Conservation (phyloP, 92 coral and sea anemone genomes). For the Siderastrea radians region DNA sequence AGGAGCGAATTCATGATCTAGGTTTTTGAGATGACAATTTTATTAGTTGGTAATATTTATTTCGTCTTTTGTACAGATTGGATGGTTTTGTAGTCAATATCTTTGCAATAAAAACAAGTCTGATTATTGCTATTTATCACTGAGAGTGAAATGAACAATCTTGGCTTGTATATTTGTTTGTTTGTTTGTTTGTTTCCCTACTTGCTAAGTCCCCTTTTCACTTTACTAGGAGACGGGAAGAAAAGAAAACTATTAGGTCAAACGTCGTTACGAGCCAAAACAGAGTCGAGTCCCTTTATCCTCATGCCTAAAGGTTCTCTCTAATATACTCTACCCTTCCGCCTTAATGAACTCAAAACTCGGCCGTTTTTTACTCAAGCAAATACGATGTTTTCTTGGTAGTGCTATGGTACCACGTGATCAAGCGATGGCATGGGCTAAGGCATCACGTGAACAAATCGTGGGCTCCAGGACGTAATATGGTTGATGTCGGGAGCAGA, state of each 20-base stretch:
- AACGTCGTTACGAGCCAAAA: too few relatives aligned
- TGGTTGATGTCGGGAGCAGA: slow-evolving; percentile 85
- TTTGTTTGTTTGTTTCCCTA: too few relatives aligned
- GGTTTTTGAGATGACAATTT: background rate
- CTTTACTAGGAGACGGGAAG: too few relatives aligned
- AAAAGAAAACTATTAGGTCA: too few relatives aligned
- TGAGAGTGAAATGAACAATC: background rate
- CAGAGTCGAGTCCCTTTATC: too few relatives aligned
- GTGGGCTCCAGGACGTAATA: slow-evolving; percentile 73
- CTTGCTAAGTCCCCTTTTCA: too few relatives aligned
- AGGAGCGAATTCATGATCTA: slow-evolving; percentile 5
- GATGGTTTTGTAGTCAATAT: slow-evolving; percentile 43
- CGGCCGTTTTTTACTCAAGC: too few relatives aligned
- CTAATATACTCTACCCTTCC: too few relatives aligned
- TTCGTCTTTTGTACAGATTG: slow-evolving; percentile 63
- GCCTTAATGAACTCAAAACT: too few relatives aligned
- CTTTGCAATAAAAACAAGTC: slow-evolving; percentile 53
- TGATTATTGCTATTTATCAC: background rate
- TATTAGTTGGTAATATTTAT: slow-evolving; percentile 45
- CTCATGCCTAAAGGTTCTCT: too few relatives aligned
- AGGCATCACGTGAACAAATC: slow-evolving; percentile 36
- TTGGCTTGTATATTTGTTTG: background rate
- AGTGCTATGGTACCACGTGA: too few relatives aligned
- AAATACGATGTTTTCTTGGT: too few relatives aligned
- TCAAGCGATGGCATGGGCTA: background rate